Evolutionary conservation across 2,113 vertebrate species (phyloP).

Genomic region (Pardalotus punctatus): DNA sequence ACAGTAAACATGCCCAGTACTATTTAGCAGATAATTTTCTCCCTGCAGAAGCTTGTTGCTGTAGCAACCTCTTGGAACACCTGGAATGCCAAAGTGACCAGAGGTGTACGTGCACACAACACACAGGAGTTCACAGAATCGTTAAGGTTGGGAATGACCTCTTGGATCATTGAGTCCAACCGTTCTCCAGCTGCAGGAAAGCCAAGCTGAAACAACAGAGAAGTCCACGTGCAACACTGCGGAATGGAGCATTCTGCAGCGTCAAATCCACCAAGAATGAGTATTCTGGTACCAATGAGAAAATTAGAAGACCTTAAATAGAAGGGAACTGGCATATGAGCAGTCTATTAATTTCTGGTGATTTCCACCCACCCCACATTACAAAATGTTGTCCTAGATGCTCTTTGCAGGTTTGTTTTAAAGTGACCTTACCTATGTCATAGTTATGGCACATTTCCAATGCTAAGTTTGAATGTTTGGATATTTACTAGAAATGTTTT

Average conservation of each 20-base stretch:
- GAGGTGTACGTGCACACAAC: fast-evolving
- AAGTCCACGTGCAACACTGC: not conserved
- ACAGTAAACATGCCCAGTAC: not conserved
- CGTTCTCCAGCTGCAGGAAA: not conserved
- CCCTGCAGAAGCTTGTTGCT: not conserved
- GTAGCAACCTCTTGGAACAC: slow-evolving; percentile 13
- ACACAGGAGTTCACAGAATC: not conserved
- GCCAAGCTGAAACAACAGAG: not conserved
- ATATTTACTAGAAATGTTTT: not conserved
- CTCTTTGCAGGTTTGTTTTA: not conserved
- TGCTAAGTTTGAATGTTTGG: not conserved
- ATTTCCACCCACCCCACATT: not conserved
- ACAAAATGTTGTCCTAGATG: not conserved
- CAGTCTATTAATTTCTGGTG: not conserved
- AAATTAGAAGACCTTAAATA: not conserved
- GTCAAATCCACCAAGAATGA: not conserved
- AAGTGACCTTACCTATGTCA: not conserved
- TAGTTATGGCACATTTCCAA: not conserved
- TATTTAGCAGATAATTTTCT: not conserved
- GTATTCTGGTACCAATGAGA: not conserved
- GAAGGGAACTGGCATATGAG: fast-evolving
- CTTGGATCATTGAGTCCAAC: not conserved
- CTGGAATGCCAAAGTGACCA: not conserved
- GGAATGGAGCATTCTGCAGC: not conserved
- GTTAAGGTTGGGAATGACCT: not conserved